Conservation (phyloP, 2,797 vertebrate genomes). For the Erethizon dorsatum region DNA sequence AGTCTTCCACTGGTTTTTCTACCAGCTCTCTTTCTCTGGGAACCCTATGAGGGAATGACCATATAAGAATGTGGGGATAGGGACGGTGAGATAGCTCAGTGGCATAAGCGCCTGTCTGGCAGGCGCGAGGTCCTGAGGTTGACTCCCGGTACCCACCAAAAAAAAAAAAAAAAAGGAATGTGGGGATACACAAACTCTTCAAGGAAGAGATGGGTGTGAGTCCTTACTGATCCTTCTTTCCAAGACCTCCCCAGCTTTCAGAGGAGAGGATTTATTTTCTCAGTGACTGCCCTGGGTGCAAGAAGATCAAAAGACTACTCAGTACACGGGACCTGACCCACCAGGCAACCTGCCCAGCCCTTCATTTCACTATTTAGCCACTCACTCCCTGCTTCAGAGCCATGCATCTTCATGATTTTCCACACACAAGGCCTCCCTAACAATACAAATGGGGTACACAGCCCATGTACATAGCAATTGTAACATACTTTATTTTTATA, state of each 20-base stretch:
- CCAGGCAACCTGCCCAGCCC: not conserved
- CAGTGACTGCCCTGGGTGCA: not conserved
- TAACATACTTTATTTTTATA: not conserved
- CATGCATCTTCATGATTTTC: fast-evolving
- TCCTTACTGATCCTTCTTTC: not conserved
- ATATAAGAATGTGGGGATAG: not conserved
- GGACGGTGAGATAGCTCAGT: too few relatives aligned
- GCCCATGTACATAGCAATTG: not conserved
- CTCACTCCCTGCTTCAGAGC: not conserved
- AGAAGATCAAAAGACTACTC: not conserved
- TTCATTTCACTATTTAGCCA: not conserved
- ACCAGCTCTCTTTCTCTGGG: not conserved
- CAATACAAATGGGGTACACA: not conserved
- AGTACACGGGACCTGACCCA: not conserved
- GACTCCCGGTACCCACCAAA: too few relatives aligned
- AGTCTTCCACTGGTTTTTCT: not conserved
- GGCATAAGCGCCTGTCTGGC: too few relatives aligned
- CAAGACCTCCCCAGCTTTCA: not conserved
- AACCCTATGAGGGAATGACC: not conserved
- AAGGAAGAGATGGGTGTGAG: not conserved
- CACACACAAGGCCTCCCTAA: not conserved
- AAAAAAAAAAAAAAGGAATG: too few relatives aligned
- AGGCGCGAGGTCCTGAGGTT: too few relatives aligned
- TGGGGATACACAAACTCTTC: not conserved
- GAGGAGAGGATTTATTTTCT: not conserved